Base-by-base conservation (phyloP, 2,888 invertebrate species). In the Xestobium rufovillosum region DNA sequence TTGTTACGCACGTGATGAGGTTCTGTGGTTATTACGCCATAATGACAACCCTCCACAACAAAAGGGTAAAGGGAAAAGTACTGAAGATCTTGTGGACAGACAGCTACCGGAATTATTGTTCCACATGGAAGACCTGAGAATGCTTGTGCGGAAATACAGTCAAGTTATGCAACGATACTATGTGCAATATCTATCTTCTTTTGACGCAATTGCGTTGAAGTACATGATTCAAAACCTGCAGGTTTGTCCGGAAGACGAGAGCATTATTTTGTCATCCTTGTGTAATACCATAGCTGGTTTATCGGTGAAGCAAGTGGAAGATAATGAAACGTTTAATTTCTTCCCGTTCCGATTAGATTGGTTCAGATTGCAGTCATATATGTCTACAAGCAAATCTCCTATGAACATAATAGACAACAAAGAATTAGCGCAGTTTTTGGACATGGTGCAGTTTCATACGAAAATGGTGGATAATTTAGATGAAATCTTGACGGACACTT, bases 391-490 rank as follows among this genome's bases (percentile, higher is more conserved):
- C 9, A 90, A 89, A 62, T 82, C 88, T 14, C 73, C 82, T 49
- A 63, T 86, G 67, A 74, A 77, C 62, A 73, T 98, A 30, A 73
- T 78, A 6, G 90, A 92, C 51, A 83, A 94, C 54, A 74, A 82
- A 49, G 88, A 89, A 49, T 66, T 99, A 41, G 90, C 94, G 3
- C 83, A 85, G 31, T 80, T 94, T 46, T 79, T 99, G 63, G 98
- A 99, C 64, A 91, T 90, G 26, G 83, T 96, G 62, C 80, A 90
- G 19, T 99, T 97, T 60, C 98, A 98, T 60, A 89, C 96, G 0
- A 90, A 92, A 66, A 92, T 98, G 82, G 94, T 99, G 1, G 98
- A 99, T 62, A 89, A 88, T 63, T 74, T 98, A 32, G 97, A 97
- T 67, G 95, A 97, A 66, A 87, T 98, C 61, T 73, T 98, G 51